Evolutionary conservation across 2,113 vertebrate species (phyloP), one percentile per base, ranked within the genome.

Genomic region (Fulica atra): DNA sequence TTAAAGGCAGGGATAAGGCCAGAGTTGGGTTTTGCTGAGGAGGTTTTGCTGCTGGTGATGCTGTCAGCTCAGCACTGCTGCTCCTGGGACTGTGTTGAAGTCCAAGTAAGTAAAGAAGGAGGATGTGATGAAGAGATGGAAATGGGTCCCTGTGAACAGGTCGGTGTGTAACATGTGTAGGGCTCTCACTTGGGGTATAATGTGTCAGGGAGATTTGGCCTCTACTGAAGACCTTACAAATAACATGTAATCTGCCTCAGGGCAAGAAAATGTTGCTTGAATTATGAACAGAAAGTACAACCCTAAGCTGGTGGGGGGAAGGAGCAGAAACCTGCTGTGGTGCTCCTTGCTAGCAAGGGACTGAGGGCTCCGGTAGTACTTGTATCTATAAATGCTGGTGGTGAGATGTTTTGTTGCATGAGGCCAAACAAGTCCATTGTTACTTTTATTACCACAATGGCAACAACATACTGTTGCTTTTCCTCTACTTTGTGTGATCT

Each of bases 11-110:
- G 26, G 65, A 21, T 6, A 20, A 26, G 70, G 56, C 0, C 0
- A 20, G 2, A 13, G 0, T 0, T 16, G 17, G 18, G 12, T 0
- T 92, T 33, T 16, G 31, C 6, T 0, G 1, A 4, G 18, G 35
- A 40, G 42, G 10, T 10, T 68, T 40, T 28, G n/a, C 4, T 33
- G 4, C 4, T 6, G 0, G 44, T 0, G 57, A 3, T 23, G 1
- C 2, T 6, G 16, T 0, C 17, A 36, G 59, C 72, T 63, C 14
- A 20, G 29, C 19, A 21, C 13, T 0, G 0, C 2, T 31, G 46
- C 18, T 38, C 38, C 29, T 28, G 13, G 71, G 54, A 80, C 4
- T 8, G 1, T 0, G 0, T 29, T 38, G 18, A 9, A 57, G 14
- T 3, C 16, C 26, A 7, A 26, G 42, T 33, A 60, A 42, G 46